These are phyloP conservation scores for Oscheius myriophilus DNA, from an alignment of 2,888 invertebrate genomes.

Conservation along the genomic window DNA sequence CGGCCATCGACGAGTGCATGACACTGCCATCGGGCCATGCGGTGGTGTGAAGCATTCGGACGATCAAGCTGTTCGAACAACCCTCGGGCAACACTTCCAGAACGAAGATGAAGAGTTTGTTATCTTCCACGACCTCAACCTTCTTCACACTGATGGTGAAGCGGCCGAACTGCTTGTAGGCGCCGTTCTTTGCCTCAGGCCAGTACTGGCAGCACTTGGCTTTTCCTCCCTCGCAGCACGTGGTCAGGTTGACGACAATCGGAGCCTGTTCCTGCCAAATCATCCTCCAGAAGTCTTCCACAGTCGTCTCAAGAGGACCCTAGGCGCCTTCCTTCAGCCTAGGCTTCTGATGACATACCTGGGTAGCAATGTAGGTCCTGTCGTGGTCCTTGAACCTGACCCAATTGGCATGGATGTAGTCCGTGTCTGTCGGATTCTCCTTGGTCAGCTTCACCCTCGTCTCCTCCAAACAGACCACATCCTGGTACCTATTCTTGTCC, in stretches of 20 bases:
- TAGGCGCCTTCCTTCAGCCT: too few species aligned
- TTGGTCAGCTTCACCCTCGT: conserved; percentile 29
- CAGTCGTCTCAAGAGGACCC: conserved; percentile 10
- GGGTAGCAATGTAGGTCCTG: conserved; percentile 33
- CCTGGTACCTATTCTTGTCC: conserved; percentile 21
- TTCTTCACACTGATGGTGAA: conserved; percentile 15
- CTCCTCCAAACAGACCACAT: conserved; percentile 45
- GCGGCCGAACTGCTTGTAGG: not conserved
- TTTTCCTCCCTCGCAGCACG: not conserved
- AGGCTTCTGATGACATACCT: conserved; percentile 32
- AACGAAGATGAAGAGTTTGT: conserved; percentile 6
- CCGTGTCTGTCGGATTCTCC: conserved; percentile 40
- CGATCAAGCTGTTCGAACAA: conserved; percentile 13
- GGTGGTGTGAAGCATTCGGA: conserved; percentile 11
- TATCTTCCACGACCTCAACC: conserved; percentile 4
- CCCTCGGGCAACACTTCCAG: conserved; percentile 22
- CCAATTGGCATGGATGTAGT: conserved; percentile 57
- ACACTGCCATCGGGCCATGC: conserved; percentile 23
- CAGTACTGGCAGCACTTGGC: conserved; percentile 24
- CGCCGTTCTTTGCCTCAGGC: conserved; percentile 15
- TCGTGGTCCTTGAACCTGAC: conserved; percentile 37
- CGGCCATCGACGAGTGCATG: not conserved
- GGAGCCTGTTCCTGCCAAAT: conserved; percentile 11
- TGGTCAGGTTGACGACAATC: conserved; percentile 6
- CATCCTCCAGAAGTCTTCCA: conserved; percentile 27